phyloP scores from a whole-genome alignment of 2,797 vertebrate species.

The Sebastiscus tertius region DNA sequence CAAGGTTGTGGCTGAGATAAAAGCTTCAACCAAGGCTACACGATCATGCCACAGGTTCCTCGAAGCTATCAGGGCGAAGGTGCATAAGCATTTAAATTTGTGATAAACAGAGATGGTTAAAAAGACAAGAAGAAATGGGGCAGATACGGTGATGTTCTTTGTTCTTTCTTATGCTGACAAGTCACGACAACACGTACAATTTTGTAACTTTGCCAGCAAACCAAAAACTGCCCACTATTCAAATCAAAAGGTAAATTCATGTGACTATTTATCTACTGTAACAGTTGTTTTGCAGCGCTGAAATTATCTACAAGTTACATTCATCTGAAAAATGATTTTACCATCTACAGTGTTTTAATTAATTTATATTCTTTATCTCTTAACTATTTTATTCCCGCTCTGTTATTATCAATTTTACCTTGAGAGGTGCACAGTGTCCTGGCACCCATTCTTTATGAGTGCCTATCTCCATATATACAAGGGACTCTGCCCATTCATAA shows the following conservation, averaged over 20 bases:
- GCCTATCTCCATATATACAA: not conserved
- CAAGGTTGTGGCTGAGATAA: constrained; percentile 67
- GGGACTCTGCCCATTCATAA: constrained; percentile 3
- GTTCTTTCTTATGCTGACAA: constrained; percentile 31
- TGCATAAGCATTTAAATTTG: constrained; percentile 15
- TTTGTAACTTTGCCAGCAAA: constrained; percentile 1
- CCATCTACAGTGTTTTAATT: not conserved
- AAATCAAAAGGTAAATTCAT: not conserved
- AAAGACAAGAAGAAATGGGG: constrained; percentile 47
- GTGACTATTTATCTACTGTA: not conserved
- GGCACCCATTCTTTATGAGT: constrained; percentile 10
- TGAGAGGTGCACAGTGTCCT: not conserved
- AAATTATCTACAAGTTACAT: not conserved
- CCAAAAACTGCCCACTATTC: not conserved
- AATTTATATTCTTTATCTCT: not conserved
- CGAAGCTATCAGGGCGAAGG: constrained; percentile 43
- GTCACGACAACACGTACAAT: not conserved
- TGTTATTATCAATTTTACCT: not conserved
- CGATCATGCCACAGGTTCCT: not conserved
- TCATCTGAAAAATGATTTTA: not conserved
- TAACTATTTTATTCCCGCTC: not conserved
- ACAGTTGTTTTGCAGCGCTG: not conserved
- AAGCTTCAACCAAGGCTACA: not conserved
- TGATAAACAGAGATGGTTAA: constrained; percentile 60
- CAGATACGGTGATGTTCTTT: constrained; percentile 34